Conservation (phyloP, 2,113 vertebrate genomes). For the Cynoglossus semilaevis region DNA sequence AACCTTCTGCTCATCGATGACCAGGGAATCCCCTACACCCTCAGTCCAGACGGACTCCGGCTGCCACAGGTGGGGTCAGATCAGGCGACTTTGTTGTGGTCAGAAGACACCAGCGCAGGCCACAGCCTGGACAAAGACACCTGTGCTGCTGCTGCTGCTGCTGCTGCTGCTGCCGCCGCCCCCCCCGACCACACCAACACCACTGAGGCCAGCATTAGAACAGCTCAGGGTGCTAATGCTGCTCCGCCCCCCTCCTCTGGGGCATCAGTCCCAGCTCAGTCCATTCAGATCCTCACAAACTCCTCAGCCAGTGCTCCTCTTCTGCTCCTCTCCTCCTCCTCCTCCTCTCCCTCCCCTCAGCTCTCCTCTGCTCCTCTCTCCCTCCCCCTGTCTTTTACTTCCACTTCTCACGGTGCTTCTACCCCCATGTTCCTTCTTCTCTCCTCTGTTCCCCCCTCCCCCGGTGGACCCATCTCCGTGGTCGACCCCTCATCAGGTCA, state of each 20-base stretch:
- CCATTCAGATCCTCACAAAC: constrained; percentile 69
- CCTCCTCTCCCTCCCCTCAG: constrained; percentile 59
- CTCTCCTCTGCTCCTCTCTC: constrained; percentile 61
- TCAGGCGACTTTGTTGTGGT: neutral
- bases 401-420: constrained; percentile 53
- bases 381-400: constrained; percentile 64
- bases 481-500: constrained; percentile 62
- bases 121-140: constrained; percentile 50
- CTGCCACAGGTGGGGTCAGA: constrained; percentile 64
- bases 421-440: constrained; percentile 72
- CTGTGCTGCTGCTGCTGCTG: constrained; percentile 23
- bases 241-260: constrained; percentile 30
- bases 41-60: constrained; percentile 73
- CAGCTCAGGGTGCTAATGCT: constrained; percentile 26
- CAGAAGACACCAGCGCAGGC: constrained; percentile 17
- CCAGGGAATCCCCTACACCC: constrained; percentile 77
- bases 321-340: constrained; percentile 62
- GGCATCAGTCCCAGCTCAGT: constrained; percentile 41
- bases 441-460: constrained; percentile 63
- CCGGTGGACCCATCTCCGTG: constrained; percentile 60
- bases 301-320: constrained; percentile 43
- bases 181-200: constrained; percentile 8
- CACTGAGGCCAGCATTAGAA: constrained; percentile 2
- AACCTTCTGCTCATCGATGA: constrained; percentile 77
- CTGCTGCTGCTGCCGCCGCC: constrained; percentile 9